Evolutionary conservation across 2,113 vertebrate genomes (phyloP).

Genomic region (Rhabdomys dilectus): DNA sequence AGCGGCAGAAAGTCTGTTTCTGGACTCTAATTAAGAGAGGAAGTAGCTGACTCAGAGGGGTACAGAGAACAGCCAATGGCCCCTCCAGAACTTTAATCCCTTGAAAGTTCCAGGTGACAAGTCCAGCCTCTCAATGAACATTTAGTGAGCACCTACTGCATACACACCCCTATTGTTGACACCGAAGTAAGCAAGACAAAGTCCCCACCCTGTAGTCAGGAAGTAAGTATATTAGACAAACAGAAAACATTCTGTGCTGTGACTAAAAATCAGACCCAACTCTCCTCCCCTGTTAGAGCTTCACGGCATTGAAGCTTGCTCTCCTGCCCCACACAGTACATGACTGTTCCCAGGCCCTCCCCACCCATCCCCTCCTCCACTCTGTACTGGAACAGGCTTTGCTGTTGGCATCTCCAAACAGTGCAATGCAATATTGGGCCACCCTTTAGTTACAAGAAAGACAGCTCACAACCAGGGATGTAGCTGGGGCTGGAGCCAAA

Average conservation of each 20-base stretch:
- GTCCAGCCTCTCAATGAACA: neutral
- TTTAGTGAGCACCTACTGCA: neutral
- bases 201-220: neutral
- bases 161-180: neutral
- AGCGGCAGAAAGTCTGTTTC: slow-evolving; percentile 22
- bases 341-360: neutral
- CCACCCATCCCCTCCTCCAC: neutral
- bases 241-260: neutral
- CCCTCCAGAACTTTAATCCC: neutral
- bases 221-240: neutral
- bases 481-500: neutral
- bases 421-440: neutral
- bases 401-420: neutral
- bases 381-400: neutral
- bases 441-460: neutral
- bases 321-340: neutral
- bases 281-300: neutral
- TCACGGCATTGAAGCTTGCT: neutral
- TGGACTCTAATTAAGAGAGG: neutral
- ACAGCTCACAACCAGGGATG: neutral
- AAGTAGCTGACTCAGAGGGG: neutral
- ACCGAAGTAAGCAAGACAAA: neutral
- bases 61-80: no score
- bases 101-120: neutral
- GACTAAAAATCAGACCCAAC: neutral